A percentile compares a stretch with the other conserved stretches of the same genome.
Evolutionary conservation across 2,113 vertebrate genomes (phyloP).

Genomic region (Thunnus maccoyii): DNA sequence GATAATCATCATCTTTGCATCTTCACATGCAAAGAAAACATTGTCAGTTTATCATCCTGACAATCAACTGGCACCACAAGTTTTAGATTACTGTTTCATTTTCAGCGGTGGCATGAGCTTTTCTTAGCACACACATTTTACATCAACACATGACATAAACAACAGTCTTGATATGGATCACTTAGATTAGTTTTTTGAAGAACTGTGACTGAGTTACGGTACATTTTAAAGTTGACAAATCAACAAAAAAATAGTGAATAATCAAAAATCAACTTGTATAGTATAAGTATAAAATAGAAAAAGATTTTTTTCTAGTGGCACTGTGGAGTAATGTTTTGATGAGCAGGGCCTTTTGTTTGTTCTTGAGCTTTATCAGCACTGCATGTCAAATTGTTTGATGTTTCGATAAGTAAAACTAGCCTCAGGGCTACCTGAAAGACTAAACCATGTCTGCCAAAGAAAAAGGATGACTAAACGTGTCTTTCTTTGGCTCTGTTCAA

Average conservation of each 20-base stretch:
- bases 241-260: too few relatives aligned
- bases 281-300: too few relatives aligned
- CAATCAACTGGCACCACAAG: background rate
- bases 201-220: too few relatives aligned
- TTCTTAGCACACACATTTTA: too few relatives aligned
- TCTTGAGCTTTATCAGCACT: background rate
- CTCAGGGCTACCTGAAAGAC: background rate
- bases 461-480: background rate
- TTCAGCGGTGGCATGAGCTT: background rate
- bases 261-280: too few relatives aligned
- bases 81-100: background rate
- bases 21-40: slow-evolving; percentile 1
- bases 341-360: background rate
- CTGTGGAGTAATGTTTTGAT: background rate
- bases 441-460: background rate
- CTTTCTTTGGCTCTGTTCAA: background rate
- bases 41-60: too few relatives aligned
- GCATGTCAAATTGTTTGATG: background rate
- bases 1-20: background rate
- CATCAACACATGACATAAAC: too few relatives aligned
- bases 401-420: background rate
- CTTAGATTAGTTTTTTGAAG: too few relatives aligned
- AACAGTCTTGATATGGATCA: too few relatives aligned
- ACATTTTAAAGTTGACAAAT: too few relatives aligned
- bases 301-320: too few relatives aligned